Conservation (phyloP, 2,797 vertebrate species). For the Rhinatrema bivittatum region DNA sequence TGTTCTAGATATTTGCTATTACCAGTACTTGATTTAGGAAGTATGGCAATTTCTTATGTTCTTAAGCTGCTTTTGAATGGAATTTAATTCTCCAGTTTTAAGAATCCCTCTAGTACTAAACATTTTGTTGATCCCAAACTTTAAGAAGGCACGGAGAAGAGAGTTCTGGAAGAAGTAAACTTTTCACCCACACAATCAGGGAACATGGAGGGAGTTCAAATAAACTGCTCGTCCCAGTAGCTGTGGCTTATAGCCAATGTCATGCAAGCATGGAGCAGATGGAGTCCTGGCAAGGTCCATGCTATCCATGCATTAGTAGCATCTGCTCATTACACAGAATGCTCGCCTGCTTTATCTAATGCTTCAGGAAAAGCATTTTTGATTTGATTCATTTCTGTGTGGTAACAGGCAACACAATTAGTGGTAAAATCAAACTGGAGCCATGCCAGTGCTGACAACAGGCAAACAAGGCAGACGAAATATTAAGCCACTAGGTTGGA, state of each 20-base stretch:
- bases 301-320: conserved; percentile 70
- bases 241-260: conserved; percentile 56
- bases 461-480: conserved; percentile 68
- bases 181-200: too few relatives aligned
- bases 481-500: conserved; percentile 60
- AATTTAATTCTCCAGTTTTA: too few relatives aligned
- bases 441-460: conserved; percentile 61
- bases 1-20: too few relatives aligned
- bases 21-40: too few relatives aligned
- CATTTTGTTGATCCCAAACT: too few relatives aligned
- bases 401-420: conserved; percentile 68
- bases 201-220: conserved; percentile 28
- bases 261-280: conserved; percentile 69
- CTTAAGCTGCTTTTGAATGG: too few relatives aligned
- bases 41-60: too few relatives aligned
- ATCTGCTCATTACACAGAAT: conserved; percentile 76
- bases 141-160: too few relatives aligned
- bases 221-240: conserved; percentile 41
- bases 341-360: conserved; percentile 64
- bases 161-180: too few relatives aligned
- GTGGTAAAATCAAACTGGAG: conserved; percentile 64
- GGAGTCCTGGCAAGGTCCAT: conserved; percentile 66
- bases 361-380: conserved; percentile 72
- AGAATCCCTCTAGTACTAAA: too few relatives aligned
- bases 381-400: conserved; percentile 72